Evolutionary conservation across 35 echinoderm and acorn worm species (phyloP), one percentile per base, ranked within the genome.

Genomic region (Ophioderma brevispina): DNA sequence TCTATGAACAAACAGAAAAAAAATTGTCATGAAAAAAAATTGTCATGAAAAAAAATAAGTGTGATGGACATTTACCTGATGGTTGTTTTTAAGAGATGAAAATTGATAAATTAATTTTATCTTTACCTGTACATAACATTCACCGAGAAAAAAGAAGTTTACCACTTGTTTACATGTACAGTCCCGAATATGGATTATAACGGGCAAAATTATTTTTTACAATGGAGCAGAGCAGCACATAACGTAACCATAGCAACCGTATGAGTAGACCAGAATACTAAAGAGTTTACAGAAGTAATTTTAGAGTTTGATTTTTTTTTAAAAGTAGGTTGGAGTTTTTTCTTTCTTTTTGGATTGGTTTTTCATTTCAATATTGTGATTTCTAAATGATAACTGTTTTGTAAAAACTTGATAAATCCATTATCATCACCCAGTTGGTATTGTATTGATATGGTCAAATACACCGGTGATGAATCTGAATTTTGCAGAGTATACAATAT

Each of bases 31-130:
- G 28, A 70, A 70, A 70, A 70, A 70, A 70, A 70, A 70, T 15
- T 30, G 59, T 70, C 59, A 70, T 70, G 28, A 70, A 70, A 70
- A 70, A 70, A 70, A 70, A 70, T 15, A 3, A n/a, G 59, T 70
- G 59, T 70, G 59, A 70, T 70, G 59, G 59, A 70, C 59, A 70
- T 70, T 70, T 70, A 70, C 28, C n/a, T 70, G 59, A 70, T 70
- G 59, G n/a, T 18, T 70, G 59, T 70, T 70, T 70, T 70, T 70
- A 70, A 70, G 17, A 46, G 41, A 70, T 70, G 59, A 70, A 70
- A 70, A 70, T 13, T 70, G 59, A 15, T 70, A 13, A 70, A 70
- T 70, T 70, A 70, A 52, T 70, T 70, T 70, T 6, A 70, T 70
- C 59, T 70, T 70, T 70, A 70, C 59, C 59, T 70, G 59, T 70